phyloP scores from a whole-genome alignment of 2,888 invertebrate species.

The Rotaria macrura region DNA sequence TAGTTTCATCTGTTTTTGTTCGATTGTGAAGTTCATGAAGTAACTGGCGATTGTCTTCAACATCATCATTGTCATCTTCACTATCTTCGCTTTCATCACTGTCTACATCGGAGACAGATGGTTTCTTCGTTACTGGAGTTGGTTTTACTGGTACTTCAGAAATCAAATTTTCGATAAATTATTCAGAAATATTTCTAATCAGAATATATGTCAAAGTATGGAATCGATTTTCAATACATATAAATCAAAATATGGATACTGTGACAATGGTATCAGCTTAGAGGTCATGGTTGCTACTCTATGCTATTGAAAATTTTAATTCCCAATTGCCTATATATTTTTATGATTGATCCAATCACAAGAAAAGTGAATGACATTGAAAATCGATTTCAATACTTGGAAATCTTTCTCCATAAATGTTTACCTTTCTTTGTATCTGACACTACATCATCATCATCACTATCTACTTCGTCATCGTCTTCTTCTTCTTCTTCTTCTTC shows the following conservation, averaged over 20 bases:
- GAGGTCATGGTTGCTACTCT: no score
- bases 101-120: background rate
- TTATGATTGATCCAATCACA: no score
- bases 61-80: background rate
- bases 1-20: background rate
- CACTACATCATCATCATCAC: constrained; percentile 17
- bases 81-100: background rate
- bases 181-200: background rate
- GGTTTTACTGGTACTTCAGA: background rate
- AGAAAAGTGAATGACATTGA: no score
- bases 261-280: no score
- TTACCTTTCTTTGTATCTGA: background rate
- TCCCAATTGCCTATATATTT: no score
- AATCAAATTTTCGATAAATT: background rate
- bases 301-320: no score
- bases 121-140: background rate
- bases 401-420: no score
- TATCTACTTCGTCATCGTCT: background rate
- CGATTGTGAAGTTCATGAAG: background rate
- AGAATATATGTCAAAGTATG: no score
- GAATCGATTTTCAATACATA: no score
- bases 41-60: background rate
- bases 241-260: no score
- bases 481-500: background rate
- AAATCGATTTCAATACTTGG: no score